Percentiles rank a stretch among this genome's conserved stretches.
phyloP scores from a whole-genome alignment of 2,888 invertebrate genomes.

The Acheta domesticus region DNA sequence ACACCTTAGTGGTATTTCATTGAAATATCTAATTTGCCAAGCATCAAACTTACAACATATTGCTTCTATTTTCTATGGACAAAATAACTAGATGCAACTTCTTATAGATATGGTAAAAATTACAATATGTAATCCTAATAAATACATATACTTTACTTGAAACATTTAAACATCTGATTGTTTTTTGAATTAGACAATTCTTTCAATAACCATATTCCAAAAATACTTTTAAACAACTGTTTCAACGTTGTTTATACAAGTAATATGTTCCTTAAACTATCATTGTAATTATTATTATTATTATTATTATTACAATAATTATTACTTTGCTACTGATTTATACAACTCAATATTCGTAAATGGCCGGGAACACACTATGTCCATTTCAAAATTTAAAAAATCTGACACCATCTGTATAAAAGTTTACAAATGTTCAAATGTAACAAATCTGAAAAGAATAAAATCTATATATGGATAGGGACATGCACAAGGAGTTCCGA shows the following conservation, averaged over 20 bases:
- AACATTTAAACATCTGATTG: not conserved
- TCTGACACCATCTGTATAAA: slow-evolving; percentile 18
- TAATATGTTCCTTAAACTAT: not conserved
- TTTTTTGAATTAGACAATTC: not conserved
- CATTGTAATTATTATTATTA: not conserved
- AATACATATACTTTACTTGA: slow-evolving; percentile 18
- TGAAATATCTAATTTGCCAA: not conserved
- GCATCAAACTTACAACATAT: not conserved
- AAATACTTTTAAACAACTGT: slow-evolving; percentile 12
- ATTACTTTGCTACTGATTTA: not conserved
- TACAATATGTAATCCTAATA: slow-evolving; percentile 1
- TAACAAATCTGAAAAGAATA: slow-evolving; percentile 18
- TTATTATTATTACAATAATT: not conserved
- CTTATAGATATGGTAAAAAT: slow-evolving; percentile 3
- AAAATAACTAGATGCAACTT: slow-evolving; percentile 18
- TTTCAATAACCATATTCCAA: slow-evolving; percentile 3
- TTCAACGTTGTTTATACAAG: slow-evolving; percentile 7
- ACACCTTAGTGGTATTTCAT: not conserved
- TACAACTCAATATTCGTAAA: not conserved
- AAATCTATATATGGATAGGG: slow-evolving; percentile 65
- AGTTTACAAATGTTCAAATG: slow-evolving; percentile 8
- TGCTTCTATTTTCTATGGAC: not conserved
- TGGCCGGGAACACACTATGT: slow-evolving; percentile 18
- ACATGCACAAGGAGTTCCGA: slow-evolving; percentile 73
- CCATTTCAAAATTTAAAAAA: slow-evolving; percentile 10